A percentile compares a stretch with the other conserved stretches of the same genome.
phyloP scores from a whole-genome alignment of 2,113 vertebrate genomes.

The Indicator indicator region DNA sequence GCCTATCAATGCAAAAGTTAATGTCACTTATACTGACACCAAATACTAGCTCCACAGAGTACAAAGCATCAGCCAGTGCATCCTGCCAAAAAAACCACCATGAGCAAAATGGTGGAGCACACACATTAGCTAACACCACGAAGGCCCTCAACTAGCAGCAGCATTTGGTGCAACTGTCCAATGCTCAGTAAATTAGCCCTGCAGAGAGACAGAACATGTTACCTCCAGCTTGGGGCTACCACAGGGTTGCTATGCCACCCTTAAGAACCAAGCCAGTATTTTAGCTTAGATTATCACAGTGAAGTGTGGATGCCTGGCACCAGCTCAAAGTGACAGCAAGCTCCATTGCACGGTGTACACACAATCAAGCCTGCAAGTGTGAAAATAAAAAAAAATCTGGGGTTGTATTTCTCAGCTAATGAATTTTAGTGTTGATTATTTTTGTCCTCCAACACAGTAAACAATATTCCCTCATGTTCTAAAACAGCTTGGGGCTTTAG shows the following conservation, averaged over 20 bases:
- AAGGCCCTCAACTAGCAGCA: neutral
- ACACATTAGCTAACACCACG: neutral
- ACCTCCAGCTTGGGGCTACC: neutral
- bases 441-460: neutral
- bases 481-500: neutral
- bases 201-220: neutral
- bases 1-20: neutral
- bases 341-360: neutral
- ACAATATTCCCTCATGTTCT: neutral
- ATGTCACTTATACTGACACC: neutral
- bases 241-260: neutral
- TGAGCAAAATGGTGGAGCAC: neutral
- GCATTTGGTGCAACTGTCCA: neutral
- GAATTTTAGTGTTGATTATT: neutral
- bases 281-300: neutral
- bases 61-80: neutral
- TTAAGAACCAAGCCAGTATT: neutral
- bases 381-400: neutral
- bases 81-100: neutral
- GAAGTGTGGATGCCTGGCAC: neutral
- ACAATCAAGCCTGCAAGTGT: neutral
- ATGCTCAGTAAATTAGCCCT: neutral
- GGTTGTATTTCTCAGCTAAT: neutral
- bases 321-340: neutral
- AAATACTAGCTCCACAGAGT: neutral